A percentile compares a stretch with the other conserved stretches of the same genome.
Conservation (phyloP, 2,797 vertebrate species). For the Mormyrus proboscirostris region DNA sequence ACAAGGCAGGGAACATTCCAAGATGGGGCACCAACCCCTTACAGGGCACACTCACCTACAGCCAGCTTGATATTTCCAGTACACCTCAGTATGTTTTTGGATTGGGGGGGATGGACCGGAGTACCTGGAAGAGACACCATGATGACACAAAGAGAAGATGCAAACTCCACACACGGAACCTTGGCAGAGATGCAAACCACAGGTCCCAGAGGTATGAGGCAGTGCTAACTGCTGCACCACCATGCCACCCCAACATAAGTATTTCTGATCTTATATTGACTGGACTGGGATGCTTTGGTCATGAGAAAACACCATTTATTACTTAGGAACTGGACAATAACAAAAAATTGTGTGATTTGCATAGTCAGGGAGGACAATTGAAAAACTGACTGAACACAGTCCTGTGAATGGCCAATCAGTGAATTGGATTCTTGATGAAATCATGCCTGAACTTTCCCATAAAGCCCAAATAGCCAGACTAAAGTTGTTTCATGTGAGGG, state of each 20-base stretch:
- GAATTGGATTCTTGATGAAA: background rate
- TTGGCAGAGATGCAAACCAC: background rate
- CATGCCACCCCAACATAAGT: background rate
- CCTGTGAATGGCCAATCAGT: background rate
- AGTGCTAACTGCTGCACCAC: background rate
- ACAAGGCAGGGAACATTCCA: background rate
- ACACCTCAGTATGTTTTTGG: background rate
- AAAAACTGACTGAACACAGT: background rate
- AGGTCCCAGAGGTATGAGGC: background rate
- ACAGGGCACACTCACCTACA: background rate
- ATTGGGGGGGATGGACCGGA: background rate
- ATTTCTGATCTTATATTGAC: background rate
- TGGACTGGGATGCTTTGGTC: background rate
- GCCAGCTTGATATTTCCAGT: background rate
- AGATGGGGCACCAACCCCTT: background rate
- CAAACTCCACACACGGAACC: background rate
- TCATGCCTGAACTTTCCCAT: background rate
- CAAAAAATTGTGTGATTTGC: background rate
- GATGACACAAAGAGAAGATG: background rate
- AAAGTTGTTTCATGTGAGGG: background rate
- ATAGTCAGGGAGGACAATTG: background rate
- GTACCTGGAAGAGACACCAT: background rate
- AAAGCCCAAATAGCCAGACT: background rate
- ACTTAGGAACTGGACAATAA: background rate
- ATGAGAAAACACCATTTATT: background rate